Evolutionary conservation across 2,888 invertebrate species (phyloP), one percentile per base, ranked within the genome.

Genomic region (Lysandra coridon): DNA sequence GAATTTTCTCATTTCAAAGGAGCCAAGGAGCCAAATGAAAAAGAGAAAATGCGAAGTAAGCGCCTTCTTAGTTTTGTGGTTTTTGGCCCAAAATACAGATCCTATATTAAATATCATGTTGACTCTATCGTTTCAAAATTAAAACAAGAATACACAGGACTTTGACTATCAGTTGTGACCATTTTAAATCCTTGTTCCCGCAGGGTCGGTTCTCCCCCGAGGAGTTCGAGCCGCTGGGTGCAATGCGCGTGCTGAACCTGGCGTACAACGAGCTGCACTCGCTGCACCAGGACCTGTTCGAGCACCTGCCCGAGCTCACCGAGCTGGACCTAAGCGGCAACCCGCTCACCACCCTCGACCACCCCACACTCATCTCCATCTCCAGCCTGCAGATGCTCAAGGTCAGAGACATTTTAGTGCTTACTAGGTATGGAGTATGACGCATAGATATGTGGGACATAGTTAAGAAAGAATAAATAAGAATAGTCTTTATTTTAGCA

Each of bases 311-410:
- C 0, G 94, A 95, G 77, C 87, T 98, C 62, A 96, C 96, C 83
- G 95, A 95, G 17, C 88, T 98, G 77, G 95, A 96, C 84, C 90
- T 98, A 40, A 96, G 96, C 81, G 95, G 96, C n/a, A 98, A 98
- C 89, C 97, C 97, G 0, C 92, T 98, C 17, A 92, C 92, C 17
- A 92, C 95, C 0, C 95, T 98, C 6, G 97, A 97, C 85, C 91
- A 95, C 7, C 92, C 92, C 17, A 96, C 97, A 0, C 85, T 95
- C 1, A 91, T 96, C 0, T 97, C 98, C 0, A 95, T 98, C 33
- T 95, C 95, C 0, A 96, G 96, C 80, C 88, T 98, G 77, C 87
- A 94, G 0, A 91, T 94, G 83, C 88, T 98, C 73, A 96, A 97
- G 95, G 97, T 97, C 85, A 81, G 86, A 73, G 5, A n/a, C 7